A percentile compares a stretch with the other conserved stretches of the same genome.
Evolutionary conservation across 2,797 vertebrate species (phyloP).

Genomic region (Hydrolagus colliei): DNA sequence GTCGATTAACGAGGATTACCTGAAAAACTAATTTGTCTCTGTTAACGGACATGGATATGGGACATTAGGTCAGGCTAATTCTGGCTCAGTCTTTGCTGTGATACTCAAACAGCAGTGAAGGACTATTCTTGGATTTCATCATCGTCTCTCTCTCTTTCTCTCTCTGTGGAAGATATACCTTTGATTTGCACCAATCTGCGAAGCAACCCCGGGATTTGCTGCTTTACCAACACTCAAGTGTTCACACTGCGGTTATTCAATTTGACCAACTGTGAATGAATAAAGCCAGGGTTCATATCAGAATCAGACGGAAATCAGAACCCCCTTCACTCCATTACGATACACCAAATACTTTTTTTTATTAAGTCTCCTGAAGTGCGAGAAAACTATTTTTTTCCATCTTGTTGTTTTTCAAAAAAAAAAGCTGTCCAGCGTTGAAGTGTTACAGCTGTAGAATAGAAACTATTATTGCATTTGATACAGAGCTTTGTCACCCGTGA

Average conservation of each 20-base stretch:
- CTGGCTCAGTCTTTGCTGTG: not conserved
- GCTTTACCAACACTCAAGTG: not conserved
- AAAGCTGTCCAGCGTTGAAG: not conserved
- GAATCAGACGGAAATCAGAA: not conserved
- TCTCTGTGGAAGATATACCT: not conserved
- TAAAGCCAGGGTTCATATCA: not conserved
- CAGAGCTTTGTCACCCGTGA: too few species aligned
- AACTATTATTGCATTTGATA: too few species aligned
- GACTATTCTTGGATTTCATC: not conserved
- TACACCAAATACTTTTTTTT: not conserved
- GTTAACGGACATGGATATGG: not conserved
- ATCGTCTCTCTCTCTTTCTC: not conserved
- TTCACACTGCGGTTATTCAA: not conserved
- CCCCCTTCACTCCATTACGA: not conserved
- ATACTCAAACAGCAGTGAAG: not conserved
- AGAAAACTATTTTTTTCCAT: not conserved
- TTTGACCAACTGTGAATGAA: not conserved
- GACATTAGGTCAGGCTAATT: conserved; percentile 23
- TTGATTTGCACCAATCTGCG: not conserved
- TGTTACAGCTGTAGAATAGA: not conserved
- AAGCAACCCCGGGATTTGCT: too few species aligned
- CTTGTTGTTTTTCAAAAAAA: not conserved
- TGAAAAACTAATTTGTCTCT: conserved; percentile 26
- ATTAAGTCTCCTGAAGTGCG: not conserved
- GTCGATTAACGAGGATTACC: conserved; percentile 28